Percentiles rank a stretch among this genome's conserved stretches.
Conservation (phyloP, 2,797 vertebrate species). For the Phataginus tricuspis region DNA sequence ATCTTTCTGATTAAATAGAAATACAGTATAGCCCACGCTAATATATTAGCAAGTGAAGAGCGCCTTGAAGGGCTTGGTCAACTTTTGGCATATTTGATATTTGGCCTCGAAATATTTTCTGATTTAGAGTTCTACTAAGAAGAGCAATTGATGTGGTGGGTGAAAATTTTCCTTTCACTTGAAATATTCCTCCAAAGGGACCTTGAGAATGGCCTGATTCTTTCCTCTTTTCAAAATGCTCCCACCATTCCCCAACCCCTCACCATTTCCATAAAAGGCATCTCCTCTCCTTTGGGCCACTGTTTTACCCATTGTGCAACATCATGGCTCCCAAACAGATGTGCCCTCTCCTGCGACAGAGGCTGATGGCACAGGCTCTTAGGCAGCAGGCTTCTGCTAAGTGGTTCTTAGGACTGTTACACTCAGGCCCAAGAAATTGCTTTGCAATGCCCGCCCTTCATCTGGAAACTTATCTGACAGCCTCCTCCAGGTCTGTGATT, state of each 20-base stretch:
- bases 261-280: not conserved
- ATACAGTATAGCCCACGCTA: not conserved
- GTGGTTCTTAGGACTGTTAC: not conserved
- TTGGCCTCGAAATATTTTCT: conserved; percentile 32
- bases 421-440: not conserved
- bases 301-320: too few species aligned
- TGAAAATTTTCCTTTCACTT: not conserved
- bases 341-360: not conserved
- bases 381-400: not conserved
- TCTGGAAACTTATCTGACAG: not conserved
- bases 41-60: not conserved
- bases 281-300: not conserved
- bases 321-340: rapidly evolving
- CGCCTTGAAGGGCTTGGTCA: not conserved
- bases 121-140: not conserved
- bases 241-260: not conserved
- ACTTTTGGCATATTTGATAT: not conserved
- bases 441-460: not conserved
- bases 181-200: not conserved
- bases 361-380: not conserved
- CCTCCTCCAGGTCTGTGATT: not conserved
- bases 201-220: not conserved
- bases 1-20: not conserved
- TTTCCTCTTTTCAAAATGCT: not conserved
- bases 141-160: not conserved